Evolutionary conservation across 1,140 invertebrate genomes (phyloP).

Genomic region (Scaptomyza hsui): DNA sequence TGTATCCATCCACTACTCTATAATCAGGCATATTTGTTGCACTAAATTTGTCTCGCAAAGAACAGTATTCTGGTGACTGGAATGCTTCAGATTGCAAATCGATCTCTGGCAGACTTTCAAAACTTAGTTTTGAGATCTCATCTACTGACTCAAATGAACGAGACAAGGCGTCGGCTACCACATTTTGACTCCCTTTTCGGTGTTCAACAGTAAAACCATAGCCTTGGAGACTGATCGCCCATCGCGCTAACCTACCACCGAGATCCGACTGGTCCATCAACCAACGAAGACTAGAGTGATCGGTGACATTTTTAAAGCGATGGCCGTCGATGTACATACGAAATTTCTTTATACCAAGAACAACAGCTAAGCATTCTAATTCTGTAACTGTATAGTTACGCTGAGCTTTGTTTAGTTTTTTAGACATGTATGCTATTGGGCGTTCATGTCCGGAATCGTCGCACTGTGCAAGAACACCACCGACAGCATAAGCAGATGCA

Average conservation of each 20-base stretch:
- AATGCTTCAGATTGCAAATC: slow-evolving; percentile 6
- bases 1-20: no score
- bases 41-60: not conserved
- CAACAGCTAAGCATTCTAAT: slow-evolving; percentile 11
- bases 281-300: slow-evolving; percentile 15
- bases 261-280: slow-evolving; percentile 53
- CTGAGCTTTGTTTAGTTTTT: not conserved
- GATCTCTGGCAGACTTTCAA: not conserved
- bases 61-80: not conserved
- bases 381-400: not conserved
- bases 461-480: not conserved
- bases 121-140: not conserved
- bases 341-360: slow-evolving; percentile 17
- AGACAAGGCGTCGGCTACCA: not conserved
- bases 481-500: slow-evolving; percentile 35
- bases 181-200: slow-evolving; percentile 60
- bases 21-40: not conserved
- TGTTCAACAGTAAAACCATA: slow-evolving; percentile 65
- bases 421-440: not conserved
- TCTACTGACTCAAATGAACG: not conserved
- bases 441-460: not conserved
- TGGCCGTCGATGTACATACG: slow-evolving; percentile 27
- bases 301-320: slow-evolving; percentile 16
- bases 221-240: slow-evolving; percentile 39
- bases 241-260: slow-evolving; percentile 65